A percentile compares a stretch with the other conserved stretches of the same genome.
phyloP scores from a whole-genome alignment of 1,140 invertebrate species.

The Fopius arisanus region DNA sequence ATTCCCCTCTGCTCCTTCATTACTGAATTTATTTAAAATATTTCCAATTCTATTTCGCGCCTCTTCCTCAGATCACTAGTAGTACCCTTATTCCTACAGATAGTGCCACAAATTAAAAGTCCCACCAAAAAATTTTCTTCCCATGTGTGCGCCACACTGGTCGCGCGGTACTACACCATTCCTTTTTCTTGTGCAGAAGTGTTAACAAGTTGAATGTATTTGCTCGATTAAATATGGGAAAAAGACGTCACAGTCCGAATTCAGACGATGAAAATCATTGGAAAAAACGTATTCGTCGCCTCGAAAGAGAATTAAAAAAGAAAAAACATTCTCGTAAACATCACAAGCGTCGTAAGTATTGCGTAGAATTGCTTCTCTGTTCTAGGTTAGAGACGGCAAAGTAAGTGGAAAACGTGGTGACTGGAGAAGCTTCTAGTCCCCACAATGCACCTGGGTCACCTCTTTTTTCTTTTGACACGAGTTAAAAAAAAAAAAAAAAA shows the following conservation, averaged over 20 bases:
- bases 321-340: too few species aligned
- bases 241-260: neutral
- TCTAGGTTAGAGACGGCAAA: too few species aligned
- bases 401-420: too few species aligned
- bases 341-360: too few species aligned
- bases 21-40: too few species aligned
- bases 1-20: too few species aligned
- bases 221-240: neutral
- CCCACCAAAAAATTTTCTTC: neutral
- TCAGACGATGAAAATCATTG: neutral
- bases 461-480: neutral
- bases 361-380: too few species aligned
- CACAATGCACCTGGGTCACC: neutral
- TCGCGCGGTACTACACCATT: neutral
- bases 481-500: neutral
- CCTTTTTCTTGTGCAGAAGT: neutral
- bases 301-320: too few species aligned
- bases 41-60: constrained; percentile 19
- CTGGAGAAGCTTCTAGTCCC: too few species aligned
- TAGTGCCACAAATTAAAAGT: neutral
- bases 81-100: neutral
- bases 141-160: too few species aligned
- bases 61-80: constrained; percentile 19
- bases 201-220: neutral
- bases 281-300: too few species aligned